phyloP scores from a whole-genome alignment of 2,888 invertebrate species.

The Apotomis turbidana region DNA sequence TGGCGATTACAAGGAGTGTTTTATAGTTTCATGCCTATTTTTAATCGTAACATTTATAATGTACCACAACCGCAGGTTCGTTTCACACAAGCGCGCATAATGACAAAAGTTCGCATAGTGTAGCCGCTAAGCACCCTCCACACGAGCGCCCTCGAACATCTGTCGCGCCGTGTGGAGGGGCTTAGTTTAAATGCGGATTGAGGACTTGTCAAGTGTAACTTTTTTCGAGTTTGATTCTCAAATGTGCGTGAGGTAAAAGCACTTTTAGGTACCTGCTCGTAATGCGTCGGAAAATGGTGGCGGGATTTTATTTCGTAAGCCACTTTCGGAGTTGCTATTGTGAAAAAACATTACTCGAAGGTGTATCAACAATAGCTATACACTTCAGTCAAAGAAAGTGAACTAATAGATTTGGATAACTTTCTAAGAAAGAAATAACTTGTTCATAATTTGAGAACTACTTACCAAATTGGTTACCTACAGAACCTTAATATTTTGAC shows the following conservation, averaged over 20 bases:
- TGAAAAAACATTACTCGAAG: neutral
- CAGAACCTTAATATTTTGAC: no score
- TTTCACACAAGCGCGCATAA: conserved; percentile 42
- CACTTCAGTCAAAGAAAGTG: neutral
- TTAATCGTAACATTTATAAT: conserved; percentile 26
- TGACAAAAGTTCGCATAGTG: conserved; percentile 53
- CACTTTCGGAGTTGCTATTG: neutral
- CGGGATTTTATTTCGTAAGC: neutral
- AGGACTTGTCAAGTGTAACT: conserved; percentile 40
- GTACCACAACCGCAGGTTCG: conserved; percentile 26
- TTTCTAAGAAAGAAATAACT: no score
- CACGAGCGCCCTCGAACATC: conserved; percentile 69
- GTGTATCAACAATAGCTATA: neutral
- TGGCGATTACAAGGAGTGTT: neutral
- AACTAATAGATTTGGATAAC: neutral
- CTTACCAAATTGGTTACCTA: no score
- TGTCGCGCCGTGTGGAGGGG: conserved; percentile 57
- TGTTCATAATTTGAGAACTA: no score
- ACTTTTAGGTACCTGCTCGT: conserved; percentile 19
- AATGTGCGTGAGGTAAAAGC: conserved; percentile 31
- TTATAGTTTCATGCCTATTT: neutral
- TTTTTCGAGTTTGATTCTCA: conserved; percentile 35
- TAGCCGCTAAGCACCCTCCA: conserved; percentile 61
- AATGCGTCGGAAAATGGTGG: conserved; percentile 20
- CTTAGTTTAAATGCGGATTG: conserved; percentile 52